phyloP scores from a whole-genome alignment of 2,113 vertebrate genomes.

The Scomber scombrus region DNA sequence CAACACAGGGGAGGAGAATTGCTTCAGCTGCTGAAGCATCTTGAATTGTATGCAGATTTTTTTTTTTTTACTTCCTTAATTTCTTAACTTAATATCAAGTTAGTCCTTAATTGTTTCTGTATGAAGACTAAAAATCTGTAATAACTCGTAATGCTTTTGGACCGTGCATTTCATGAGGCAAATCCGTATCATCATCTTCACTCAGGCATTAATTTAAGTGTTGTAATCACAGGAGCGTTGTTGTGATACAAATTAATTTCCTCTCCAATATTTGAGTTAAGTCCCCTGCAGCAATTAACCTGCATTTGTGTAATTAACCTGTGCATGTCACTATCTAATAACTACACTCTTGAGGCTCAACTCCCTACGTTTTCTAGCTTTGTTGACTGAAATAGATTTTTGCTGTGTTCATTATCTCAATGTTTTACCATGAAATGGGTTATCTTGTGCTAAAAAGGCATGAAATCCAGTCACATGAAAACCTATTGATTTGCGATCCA shows the following conservation, averaged over 20 bases:
- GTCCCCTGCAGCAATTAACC: constrained; percentile 73
- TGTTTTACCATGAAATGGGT: constrained; percentile 1
- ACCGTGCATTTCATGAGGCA: constrained; percentile 15
- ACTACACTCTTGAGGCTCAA: constrained; percentile 43
- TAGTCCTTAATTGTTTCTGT: background rate
- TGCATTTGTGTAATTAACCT: constrained; percentile 72
- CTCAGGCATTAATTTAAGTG: constrained; percentile 48
- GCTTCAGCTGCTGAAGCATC: constrained; percentile 6
- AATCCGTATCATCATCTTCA: constrained; percentile 33
- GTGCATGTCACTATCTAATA: constrained; percentile 65
- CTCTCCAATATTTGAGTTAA: constrained; percentile 64
- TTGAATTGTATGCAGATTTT: background rate
- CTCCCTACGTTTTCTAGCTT: background rate
- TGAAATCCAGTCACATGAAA: constrained; percentile 29
- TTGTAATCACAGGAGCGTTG: constrained; percentile 58
- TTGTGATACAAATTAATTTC: constrained; percentile 70
- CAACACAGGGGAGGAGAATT: background rate
- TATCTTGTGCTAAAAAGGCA: constrained; percentile 11
- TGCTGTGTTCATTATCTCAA: constrained; percentile 13
- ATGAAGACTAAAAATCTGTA: background rate
- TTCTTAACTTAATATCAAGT: constrained; percentile 3
- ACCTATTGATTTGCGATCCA: constrained; percentile 36
- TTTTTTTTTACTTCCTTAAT: constrained; percentile 3
- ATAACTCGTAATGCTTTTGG: constrained; percentile 3
- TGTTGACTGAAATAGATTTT: constrained; percentile 11